These are phyloP conservation scores for Heliconius cydno DNA, from an alignment of 2,888 invertebrate genomes.

Conservation along the genomic window DNA sequence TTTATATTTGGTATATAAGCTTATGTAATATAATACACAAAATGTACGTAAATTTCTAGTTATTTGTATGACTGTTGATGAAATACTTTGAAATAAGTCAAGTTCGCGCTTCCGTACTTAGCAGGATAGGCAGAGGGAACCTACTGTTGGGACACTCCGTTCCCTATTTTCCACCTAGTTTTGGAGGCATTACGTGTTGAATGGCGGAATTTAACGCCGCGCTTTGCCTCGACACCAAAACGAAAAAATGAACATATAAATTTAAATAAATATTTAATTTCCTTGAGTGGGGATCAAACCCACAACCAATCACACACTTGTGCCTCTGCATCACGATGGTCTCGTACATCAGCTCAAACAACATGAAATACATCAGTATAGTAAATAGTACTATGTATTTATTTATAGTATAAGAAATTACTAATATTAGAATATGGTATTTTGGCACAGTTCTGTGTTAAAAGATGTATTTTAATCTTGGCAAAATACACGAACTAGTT, in stretches of 20 bases:
- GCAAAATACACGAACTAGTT: conserved; percentile 13
- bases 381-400: background rate
- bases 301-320: too few relatives aligned
- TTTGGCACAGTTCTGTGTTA: conserved; percentile 11
- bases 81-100: background rate
- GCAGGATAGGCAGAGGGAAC: too few relatives aligned
- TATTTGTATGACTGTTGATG: background rate
- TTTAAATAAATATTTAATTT: too few relatives aligned
- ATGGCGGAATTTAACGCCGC: too few relatives aligned
- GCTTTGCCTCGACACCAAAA: too few relatives aligned
- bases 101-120: too few relatives aligned
- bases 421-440: conserved; percentile 7
- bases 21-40: conserved; percentile 9
- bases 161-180: too few relatives aligned
- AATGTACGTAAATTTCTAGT: background rate
- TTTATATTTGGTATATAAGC: conserved; percentile 17
- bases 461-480: conserved; percentile 17
- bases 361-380: background rate
- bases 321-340: too few relatives aligned
- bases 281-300: too few relatives aligned
- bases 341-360: background rate
- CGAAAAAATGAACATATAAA: too few relatives aligned
- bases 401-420: background rate
- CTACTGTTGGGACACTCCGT: too few relatives aligned
- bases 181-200: too few relatives aligned